phyloP scores from a whole-genome alignment of 2,888 invertebrate genomes.

The Caradrina kadenii region DNA sequence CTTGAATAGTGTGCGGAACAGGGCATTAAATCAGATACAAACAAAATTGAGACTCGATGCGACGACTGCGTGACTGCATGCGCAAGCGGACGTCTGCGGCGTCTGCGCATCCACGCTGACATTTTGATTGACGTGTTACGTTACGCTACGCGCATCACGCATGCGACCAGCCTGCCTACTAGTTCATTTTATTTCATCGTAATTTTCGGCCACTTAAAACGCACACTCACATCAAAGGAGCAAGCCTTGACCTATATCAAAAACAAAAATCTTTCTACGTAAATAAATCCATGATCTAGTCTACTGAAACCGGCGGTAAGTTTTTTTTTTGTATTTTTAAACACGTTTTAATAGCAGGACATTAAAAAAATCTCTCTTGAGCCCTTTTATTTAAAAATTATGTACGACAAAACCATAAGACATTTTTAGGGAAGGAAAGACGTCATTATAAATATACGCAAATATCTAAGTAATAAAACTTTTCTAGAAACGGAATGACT shows the following conservation, averaged over 20 bases:
- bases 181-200: slow-evolving; percentile 75
- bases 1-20: slow-evolving; percentile 28
- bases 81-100: slow-evolving; percentile 53
- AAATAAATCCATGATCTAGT: slow-evolving; percentile 46
- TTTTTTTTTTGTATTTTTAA: slow-evolving; percentile 15
- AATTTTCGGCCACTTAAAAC: slow-evolving; percentile 72
- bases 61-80: slow-evolving; percentile 48
- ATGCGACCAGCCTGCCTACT: slow-evolving; percentile 68
- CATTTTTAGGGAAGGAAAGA: slow-evolving; percentile 18
- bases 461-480: slow-evolving; percentile 34
- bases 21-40: slow-evolving; percentile 47
- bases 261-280: slow-evolving; percentile 57
- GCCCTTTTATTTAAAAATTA: slow-evolving; percentile 42
- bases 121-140: slow-evolving; percentile 83
- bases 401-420: slow-evolving; percentile 11
- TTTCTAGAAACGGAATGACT: slow-evolving; percentile 73
- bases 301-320: slow-evolving; percentile 25
- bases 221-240: slow-evolving; percentile 71
- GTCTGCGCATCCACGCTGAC: slow-evolving; percentile 73
- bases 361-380: slow-evolving; percentile 35
- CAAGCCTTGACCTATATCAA: slow-evolving; percentile 79
- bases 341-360: slow-evolving; percentile 36
- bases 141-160: slow-evolving; percentile 71
- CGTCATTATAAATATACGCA: slow-evolving; percentile 10
- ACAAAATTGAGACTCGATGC: slow-evolving; percentile 47